These are phyloP conservation scores for Sesia bembeciformis DNA, from an alignment of 2,888 invertebrate genomes.

Conservation along the genomic window DNA sequence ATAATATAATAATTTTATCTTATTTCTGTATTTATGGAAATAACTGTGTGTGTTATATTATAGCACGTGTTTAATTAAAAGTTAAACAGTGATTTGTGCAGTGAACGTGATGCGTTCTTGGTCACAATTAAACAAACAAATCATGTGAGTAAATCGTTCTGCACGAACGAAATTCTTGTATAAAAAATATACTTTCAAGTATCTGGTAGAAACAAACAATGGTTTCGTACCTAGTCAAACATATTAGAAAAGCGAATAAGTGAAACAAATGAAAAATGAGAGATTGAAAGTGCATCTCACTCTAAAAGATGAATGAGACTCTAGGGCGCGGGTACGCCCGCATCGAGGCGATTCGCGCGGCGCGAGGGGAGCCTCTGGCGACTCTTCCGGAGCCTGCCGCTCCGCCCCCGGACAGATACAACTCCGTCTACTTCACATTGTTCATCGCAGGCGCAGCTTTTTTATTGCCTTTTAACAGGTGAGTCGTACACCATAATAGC, in stretches of 20 bases:
- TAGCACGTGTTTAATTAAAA: too few relatives aligned
- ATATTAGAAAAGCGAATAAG: too few relatives aligned
- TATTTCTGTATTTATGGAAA: too few relatives aligned
- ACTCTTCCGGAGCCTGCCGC: conserved; percentile 65
- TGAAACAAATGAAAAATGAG: conserved; percentile 5
- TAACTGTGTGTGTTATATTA: too few relatives aligned
- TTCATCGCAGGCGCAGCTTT: conserved; percentile 92
- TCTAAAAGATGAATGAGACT: conserved; percentile 75
- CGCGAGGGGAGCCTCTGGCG: conserved; percentile 56
- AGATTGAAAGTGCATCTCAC: conserved; percentile 4
- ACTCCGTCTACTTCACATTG: conserved; percentile 82
- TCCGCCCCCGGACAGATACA: conserved; percentile 81
- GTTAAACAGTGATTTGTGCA: too few relatives aligned
- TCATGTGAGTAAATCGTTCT: not conserved
- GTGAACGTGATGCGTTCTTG: conserved; percentile 13
- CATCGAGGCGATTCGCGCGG: conserved; percentile 72
- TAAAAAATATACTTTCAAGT: not conserved
- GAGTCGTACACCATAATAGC: conserved; percentile 4
- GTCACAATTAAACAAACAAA: conserved; percentile 13
- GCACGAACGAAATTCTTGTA: not conserved
- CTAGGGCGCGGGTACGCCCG: conserved; percentile 79
- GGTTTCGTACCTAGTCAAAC: too few relatives aligned
- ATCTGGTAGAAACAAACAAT: not conserved
- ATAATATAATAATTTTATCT: too few relatives aligned
- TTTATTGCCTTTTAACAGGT: conserved; percentile 94